Evolutionary conservation across 1,140 invertebrate genomes (phyloP).

Genomic region (Pomacea maculata): DNA sequence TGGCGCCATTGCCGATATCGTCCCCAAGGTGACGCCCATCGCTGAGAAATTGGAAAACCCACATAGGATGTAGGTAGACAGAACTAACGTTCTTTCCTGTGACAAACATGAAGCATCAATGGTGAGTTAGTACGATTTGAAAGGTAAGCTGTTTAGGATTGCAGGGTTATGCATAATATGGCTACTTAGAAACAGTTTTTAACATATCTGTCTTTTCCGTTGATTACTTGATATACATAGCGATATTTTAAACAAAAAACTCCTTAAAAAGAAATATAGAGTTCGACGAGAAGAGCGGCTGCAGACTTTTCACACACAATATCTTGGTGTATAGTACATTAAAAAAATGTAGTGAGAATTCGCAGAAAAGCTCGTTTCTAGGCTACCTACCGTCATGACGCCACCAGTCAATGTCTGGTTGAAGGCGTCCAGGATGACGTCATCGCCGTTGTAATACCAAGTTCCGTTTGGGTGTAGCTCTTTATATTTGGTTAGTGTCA

Average conservation of each 20-base stretch:
- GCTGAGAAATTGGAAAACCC: conserved; percentile 94
- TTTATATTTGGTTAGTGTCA: background rate
- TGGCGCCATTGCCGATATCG: conserved; percentile 81
- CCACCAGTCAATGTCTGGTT: conserved; percentile 14
- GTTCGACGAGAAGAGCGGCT: no score
- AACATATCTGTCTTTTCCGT: background rate
- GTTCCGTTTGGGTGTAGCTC: background rate
- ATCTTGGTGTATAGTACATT: no score
- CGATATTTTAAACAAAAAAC: no score
- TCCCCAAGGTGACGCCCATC: conserved; percentile 87
- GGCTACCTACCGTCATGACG: background rate
- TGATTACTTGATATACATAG: no score
- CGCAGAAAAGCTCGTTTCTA: no score
- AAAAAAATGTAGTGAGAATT: no score
- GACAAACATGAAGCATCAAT: background rate
- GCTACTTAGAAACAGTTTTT: background rate
- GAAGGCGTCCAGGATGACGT: background rate
- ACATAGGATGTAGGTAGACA: conserved; percentile 93
- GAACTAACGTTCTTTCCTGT: conserved; percentile 77
- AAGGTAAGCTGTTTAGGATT: background rate
- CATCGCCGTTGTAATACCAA: conserved; percentile 4
- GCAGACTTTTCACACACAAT: no score
- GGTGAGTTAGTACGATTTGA: background rate
- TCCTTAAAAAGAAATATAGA: no score
- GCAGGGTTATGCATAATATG: background rate